Evolutionary conservation across 2,113 vertebrate genomes (phyloP), one percentile per base, ranked within the genome.

Genomic region (Lepus americanus): DNA sequence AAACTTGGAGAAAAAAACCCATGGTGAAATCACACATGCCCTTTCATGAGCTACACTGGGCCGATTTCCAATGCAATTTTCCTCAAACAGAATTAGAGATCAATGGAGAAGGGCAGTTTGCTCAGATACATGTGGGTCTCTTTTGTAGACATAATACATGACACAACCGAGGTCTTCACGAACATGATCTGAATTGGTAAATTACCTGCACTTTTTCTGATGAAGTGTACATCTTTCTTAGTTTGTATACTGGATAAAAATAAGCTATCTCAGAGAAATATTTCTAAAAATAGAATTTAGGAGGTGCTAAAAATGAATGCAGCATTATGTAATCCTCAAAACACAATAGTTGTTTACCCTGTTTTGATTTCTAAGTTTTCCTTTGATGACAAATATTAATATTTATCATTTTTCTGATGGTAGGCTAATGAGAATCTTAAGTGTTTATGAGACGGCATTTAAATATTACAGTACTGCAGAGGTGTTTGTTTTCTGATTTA

Each of bases 331-430:
- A 98, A 98, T 97, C 96, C 76, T 97, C 97, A 36, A 98, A 98
- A 95, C 93, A 97, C 96, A 98, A 98, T 96, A 94, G 82, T 97
- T 98, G 97, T 98, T 98, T 98, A 96, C 94, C 98, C 84, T 96
- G 88, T 98, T 98, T 98, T 98, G 97, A 98, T 98, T 98, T 98
- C 74, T 95, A 97, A 96, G 97, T 95, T 97, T 97, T 95, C 77
- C 97, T 99, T 99, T 99, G 98, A 99, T 98, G 97, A 98, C 83
- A 97, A 97, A 97, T 97, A 98, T 98, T 98, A 98, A 98, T 98
- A 99, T 98, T 98, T 97, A 99, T 98, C 97, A 97, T 76, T 97
- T 96, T 98, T 98, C 97, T 98, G 96, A 98, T 97, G 96, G 97
- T 98, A 89, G 94, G 97, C 97, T 98, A 98, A 98, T 97, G 96